A percentile compares a stretch with the other conserved stretches of the same genome.
These are phyloP conservation scores for Eristalinus sepulchralis DNA, from an alignment of 2,888 invertebrate genomes.

Conservation along the genomic window DNA sequence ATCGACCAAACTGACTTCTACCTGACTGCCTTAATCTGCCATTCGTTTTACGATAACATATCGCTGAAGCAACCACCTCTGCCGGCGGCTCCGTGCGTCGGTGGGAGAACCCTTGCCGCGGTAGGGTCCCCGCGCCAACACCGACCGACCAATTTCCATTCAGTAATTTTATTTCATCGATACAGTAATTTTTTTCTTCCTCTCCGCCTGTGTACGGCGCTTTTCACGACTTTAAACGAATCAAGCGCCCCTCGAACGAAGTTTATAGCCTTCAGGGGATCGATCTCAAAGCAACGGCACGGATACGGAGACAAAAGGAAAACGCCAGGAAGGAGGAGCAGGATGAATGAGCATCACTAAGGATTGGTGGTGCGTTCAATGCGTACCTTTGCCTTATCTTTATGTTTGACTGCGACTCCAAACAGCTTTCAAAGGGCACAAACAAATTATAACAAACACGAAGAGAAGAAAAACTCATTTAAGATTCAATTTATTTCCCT, in stretches of 20 bases:
- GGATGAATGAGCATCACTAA: not conserved
- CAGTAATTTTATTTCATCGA: slow-evolving; percentile 68
- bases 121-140: not conserved
- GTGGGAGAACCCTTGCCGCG: not conserved
- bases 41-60: slow-evolving; percentile 63
- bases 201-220: not conserved
- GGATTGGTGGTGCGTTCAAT: not conserved
- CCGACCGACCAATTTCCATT: slow-evolving; percentile 40
- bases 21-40: slow-evolving; percentile 50
- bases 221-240: slow-evolving; percentile 55
- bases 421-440: slow-evolving; percentile 54
- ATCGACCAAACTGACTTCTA: slow-evolving; percentile 16
- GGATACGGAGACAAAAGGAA: not conserved
- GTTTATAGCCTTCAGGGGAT: slow-evolving; percentile 50
- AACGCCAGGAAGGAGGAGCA: not conserved
- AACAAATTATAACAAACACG: slow-evolving; percentile 62
- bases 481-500: slow-evolving; percentile 61
- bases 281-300: slow-evolving; percentile 7
- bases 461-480: slow-evolving; percentile 44
- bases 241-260: slow-evolving; percentile 28
- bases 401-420: slow-evolving; percentile 36
- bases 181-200: slow-evolving; percentile 55
- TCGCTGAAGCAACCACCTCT: slow-evolving; percentile 42
- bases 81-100: not conserved
- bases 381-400: slow-evolving; percentile 55